Percentiles rank a stretch among this genome's conserved stretches.
These are phyloP conservation scores for Holothuria leucospilota DNA, from an alignment of 53 echinoderm and acorn worm species.

Conservation along the genomic window DNA sequence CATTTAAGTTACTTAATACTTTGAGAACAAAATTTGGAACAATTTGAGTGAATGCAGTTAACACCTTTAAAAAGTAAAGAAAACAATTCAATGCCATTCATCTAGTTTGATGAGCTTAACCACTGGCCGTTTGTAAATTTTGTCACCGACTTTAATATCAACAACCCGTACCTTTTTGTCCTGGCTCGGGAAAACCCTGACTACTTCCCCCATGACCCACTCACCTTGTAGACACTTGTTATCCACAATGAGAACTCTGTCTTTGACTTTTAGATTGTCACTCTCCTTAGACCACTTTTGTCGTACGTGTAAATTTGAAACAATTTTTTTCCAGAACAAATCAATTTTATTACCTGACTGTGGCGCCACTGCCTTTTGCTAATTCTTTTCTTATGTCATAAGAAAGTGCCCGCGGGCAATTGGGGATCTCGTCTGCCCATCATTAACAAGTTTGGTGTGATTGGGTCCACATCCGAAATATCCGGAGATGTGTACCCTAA, in stretches of 20 bases:
- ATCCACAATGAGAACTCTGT: constrained; percentile 17
- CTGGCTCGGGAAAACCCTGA: constrained; percentile 17
- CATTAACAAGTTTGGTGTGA: constrained; percentile 59
- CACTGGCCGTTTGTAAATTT: constrained; percentile 28
- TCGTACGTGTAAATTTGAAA: too few species aligned
- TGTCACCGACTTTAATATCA: constrained; percentile 6
- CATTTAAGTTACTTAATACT: too few species aligned
- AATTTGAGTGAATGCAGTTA: too few species aligned
- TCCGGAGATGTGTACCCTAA: constrained; percentile 58
- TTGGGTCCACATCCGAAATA: constrained; percentile 49
- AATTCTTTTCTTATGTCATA: constrained; percentile 6
- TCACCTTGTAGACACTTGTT: constrained; percentile 23
- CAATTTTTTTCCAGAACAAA: constrained; percentile 52
- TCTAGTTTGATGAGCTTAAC: constrained; percentile 36
- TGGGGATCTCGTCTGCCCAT: constrained; percentile 59
- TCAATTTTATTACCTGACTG: constrained; percentile 61
- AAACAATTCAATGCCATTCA: too few species aligned
- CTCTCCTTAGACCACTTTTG: neutral
- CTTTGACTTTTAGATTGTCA: neutral
- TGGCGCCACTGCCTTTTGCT: constrained; percentile 52
- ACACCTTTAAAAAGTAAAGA: too few species aligned
- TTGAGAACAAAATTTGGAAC: too few species aligned
- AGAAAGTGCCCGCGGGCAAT: constrained; percentile 15
- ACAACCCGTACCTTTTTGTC: constrained; percentile 30
- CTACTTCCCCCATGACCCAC: constrained; percentile 22